Evolutionary conservation across 2,888 invertebrate species (phyloP).

Genomic region (Stegana nigrithorax): DNA sequence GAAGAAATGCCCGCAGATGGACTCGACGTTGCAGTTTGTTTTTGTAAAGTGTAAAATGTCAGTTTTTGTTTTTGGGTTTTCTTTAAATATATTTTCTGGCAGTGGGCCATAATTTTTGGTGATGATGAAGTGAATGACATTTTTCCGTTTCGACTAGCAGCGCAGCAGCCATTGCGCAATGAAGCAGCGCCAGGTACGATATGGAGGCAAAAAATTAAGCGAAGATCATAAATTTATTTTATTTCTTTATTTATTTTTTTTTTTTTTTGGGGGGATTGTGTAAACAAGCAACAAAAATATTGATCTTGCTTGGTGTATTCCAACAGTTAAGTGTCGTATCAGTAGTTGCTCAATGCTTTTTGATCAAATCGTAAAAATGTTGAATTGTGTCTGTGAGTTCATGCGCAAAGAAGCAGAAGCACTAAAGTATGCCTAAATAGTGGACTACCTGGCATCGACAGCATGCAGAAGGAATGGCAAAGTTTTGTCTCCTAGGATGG

Average conservation of each 20-base stretch:
- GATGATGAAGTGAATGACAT: conserved; percentile 47
- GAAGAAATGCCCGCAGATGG: conserved; percentile 8
- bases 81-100: neutral
- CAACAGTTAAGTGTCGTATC: no score
- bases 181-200: neutral
- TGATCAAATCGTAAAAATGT: no score
- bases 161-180: neutral
- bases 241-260: neutral
- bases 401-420: no score
- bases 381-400: no score
- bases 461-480: no score
- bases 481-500: no score
- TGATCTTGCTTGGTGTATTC: neutral
- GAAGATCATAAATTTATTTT: conserved; percentile 13
- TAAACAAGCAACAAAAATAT: neutral
- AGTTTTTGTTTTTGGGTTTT: neutral
- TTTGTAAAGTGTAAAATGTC: neutral
- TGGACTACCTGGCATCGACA: no score
- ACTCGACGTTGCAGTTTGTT: no score
- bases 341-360: no score
- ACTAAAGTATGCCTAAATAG: no score
- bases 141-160: conserved; percentile 35
- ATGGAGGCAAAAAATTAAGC: conserved; percentile 1
- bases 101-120: conserved; percentile 38
- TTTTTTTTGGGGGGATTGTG: neutral